Evolutionary conservation across 1,140 invertebrate genomes (phyloP), one percentile per base, ranked within the genome.

Genomic region (Centruroides sculpturatus): DNA sequence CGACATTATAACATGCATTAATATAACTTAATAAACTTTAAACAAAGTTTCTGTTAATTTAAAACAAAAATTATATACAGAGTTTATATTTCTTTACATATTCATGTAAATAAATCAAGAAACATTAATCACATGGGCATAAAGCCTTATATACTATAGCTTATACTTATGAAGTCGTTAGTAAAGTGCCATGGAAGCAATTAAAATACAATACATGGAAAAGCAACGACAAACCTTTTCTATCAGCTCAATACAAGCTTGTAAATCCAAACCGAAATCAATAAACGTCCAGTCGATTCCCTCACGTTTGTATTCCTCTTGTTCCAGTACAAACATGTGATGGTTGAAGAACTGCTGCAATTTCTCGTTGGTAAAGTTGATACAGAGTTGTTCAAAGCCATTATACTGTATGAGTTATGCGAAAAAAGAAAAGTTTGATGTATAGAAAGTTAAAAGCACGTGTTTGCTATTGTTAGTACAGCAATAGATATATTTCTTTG

Each of bases 321-420:
- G 96, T 80, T 99, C 96, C 74, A 98, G 83, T 69, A 98, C 92
- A 80, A 99, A 98, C 95, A 99, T 99, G 81, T 99, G 96, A 77
- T 98, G 95, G 81, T 98, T 98, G 91, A 98, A 99, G 84, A 98
- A 99, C 79, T 99, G 96, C 80, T 99, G 95, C 69, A 99, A 83
- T 78, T 96, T 94, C 83, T 99, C 95, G 79, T 99, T 99, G 77
- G 96, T 98, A 82, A 97, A 98, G 85, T 99, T 99, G 85, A 99
- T 99, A 81, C 95, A 99, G 75, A 99, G 84, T 80, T 99, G 96
- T 81, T 99, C 95, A 83, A 99, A 98, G 78, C 92, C 89, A 83
- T 98, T 98, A 84, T 80, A 96, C 92, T 96, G 81, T 75, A 79
- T 41, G 41, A 41, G 41, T 41, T 41, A 41, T 41, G 62, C 60